A percentile compares a stretch with the other conserved stretches of the same genome.
These are phyloP conservation scores for Fabriciana adippe DNA, from an alignment of 2,888 invertebrate genomes.

Conservation along the genomic window DNA sequence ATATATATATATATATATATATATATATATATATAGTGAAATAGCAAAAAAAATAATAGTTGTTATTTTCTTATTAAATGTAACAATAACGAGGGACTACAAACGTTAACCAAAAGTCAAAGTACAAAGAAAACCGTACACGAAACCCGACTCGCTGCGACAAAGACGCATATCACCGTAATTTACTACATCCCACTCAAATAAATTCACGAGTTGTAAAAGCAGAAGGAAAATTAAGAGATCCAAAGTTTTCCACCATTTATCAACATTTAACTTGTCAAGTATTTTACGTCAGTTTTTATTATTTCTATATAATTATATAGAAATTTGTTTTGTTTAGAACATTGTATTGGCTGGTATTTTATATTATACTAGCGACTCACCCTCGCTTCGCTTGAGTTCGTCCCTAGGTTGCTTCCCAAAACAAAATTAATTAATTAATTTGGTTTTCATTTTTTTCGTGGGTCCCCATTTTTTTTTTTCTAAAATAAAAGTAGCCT, in stretches of 20 bases:
- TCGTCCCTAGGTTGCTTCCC: no score
- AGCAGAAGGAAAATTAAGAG: conserved; percentile 33
- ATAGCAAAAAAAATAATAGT: no score
- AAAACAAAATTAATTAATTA: no score
- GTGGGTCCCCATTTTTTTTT: no score
- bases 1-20: no score
- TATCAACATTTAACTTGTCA: conserved; percentile 17
- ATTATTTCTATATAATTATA: conserved; percentile 15
- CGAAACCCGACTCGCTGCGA: neutral
- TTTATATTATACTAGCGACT: neutral
- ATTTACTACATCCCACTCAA: conserved; percentile 21
- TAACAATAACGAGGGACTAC: no score
- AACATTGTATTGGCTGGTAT: neutral
- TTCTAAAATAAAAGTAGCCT: no score
- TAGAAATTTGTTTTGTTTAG: neutral
- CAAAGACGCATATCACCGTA: conserved; percentile 11
- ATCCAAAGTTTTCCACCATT: conserved; percentile 21
- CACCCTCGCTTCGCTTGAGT: no score
- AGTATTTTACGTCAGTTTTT: conserved; percentile 10
- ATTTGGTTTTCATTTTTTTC: no score
- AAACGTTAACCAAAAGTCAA: no score
- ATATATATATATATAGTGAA: no score
- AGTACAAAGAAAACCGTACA: neutral
- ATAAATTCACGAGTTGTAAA: conserved; percentile 36
- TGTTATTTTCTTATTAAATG: no score